Percentiles rank a stretch among this genome's conserved stretches.
phyloP scores from a whole-genome alignment of 1,140 invertebrate genomes.

The Venustaconcha ellipsiformis region DNA sequence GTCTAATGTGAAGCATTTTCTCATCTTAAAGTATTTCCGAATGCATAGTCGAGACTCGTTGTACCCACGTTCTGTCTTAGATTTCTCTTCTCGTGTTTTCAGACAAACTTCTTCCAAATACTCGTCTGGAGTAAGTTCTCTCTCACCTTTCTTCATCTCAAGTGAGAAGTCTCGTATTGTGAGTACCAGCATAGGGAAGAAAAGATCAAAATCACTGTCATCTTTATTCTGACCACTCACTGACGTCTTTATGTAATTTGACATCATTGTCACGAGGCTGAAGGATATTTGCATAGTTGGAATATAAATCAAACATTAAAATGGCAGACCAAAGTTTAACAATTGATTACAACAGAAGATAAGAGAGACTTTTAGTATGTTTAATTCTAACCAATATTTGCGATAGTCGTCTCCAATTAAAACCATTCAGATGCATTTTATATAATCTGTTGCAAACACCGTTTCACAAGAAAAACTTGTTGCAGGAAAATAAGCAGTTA shows the following conservation, averaged over 20 bases:
- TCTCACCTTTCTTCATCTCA: background rate
- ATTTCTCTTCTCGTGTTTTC: no score
- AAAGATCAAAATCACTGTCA: background rate
- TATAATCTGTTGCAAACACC: no score
- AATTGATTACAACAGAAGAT: no score
- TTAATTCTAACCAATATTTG: no score
- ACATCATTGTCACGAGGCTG: background rate
- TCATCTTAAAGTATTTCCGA: background rate
- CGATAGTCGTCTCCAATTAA: no score
- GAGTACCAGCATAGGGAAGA: background rate
- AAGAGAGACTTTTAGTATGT: no score
- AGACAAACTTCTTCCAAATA: conserved; percentile 2
- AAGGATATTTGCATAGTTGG: no score
- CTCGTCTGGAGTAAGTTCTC: conserved; percentile 1
- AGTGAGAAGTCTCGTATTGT: background rate
- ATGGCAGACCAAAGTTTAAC: no score
- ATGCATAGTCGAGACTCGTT: background rate
- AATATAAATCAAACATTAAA: no score
- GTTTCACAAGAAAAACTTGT: no score
- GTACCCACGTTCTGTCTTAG: background rate
- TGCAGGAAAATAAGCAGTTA: no score
- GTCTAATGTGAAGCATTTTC: conserved; percentile 6
- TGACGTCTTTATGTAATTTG: background rate
- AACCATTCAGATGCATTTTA: no score
- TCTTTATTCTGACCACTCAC: background rate